Base-by-base conservation (phyloP, 2,113 vertebrate genomes). In the Oxyura jamaicensis region DNA sequence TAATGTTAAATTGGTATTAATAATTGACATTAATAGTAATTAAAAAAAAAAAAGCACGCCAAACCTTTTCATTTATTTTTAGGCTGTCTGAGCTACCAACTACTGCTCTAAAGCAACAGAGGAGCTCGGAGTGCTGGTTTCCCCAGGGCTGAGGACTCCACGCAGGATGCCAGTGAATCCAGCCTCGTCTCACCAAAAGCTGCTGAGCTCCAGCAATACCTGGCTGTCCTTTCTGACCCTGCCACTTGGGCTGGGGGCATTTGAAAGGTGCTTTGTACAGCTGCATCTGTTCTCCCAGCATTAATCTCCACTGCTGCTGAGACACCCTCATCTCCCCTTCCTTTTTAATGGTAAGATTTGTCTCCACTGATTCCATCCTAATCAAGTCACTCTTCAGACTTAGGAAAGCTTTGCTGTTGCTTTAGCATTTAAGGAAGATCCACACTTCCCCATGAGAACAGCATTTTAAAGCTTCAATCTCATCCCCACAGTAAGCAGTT, bases 141-240 rank as follows among this genome's bases (percentile, higher is more conserved):
- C 25, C n/a, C 21, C 71, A 13, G 60, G 78, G 67, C 33, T 39
- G 41, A 31, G 59, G 46, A 29, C 12, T 13, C 35, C n/a, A 21
- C 46, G 9, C 0, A 1, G 35, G 33, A 33, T 9, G 39, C 19
- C 55, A 55, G 26, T 25, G 48, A 22, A 46, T 15, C 33, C 62
- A 74, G 31, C 39, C 22, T 5, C 13, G 10, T 66, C 39, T 66
- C 62, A 25, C 5, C 11, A 16, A 36, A 15, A 78, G 33, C 25
- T 44, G 6, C 23, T 1, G 2, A 69, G 72, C 14, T 66, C 10
- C 26, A 44, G 9, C 13, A 4, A 1, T 55, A 98, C 97, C 98
- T 98, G 98, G 98, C 94, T 2, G 98, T 98, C 55, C 96, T 95
- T 83, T 98, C 98, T 0, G 95, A 97, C n/a, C 98, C 98, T 0